Conservation (phyloP, 2,113 vertebrate species). For the Calidris pygmaea region DNA sequence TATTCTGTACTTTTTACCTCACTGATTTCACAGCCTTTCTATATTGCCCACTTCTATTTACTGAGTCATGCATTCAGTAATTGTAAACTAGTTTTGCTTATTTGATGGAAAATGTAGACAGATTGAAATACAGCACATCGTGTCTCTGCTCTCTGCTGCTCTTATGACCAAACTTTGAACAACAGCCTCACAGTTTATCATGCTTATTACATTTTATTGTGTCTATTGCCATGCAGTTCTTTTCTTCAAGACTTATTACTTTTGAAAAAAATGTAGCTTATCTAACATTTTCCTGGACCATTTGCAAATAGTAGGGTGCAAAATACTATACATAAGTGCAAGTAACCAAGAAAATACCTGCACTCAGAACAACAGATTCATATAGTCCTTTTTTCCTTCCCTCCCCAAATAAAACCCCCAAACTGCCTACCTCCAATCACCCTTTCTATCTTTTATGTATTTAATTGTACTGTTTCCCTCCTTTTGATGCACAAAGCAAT, state of each 20-base stretch:
- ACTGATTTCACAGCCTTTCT: not conserved
- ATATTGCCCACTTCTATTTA: not conserved
- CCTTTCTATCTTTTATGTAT: not conserved
- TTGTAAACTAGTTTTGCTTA: not conserved
- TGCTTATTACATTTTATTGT: not conserved
- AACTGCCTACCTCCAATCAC: not conserved
- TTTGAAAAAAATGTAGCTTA: not conserved
- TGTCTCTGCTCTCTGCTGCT: not conserved
- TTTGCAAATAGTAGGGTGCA: not conserved
- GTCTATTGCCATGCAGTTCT: not conserved
- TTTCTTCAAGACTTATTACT: not conserved
- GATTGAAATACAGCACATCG: not conserved
- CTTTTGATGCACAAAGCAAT: not conserved
- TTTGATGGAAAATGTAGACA: slow-evolving; percentile 27
- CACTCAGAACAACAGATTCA: not conserved
- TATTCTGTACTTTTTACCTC: not conserved
- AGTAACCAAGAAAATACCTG: not conserved
- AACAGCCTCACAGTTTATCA: not conserved
- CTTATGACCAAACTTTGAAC: not conserved
- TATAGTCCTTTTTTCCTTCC: not conserved
- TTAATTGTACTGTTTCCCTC: not conserved
- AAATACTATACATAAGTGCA: not conserved
- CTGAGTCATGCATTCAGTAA: not conserved
- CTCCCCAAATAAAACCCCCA: not conserved
- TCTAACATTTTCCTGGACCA: not conserved